These are phyloP conservation scores for Eumaeus atala DNA, from an alignment of 1,140 invertebrate species.

Conservation along the genomic window DNA sequence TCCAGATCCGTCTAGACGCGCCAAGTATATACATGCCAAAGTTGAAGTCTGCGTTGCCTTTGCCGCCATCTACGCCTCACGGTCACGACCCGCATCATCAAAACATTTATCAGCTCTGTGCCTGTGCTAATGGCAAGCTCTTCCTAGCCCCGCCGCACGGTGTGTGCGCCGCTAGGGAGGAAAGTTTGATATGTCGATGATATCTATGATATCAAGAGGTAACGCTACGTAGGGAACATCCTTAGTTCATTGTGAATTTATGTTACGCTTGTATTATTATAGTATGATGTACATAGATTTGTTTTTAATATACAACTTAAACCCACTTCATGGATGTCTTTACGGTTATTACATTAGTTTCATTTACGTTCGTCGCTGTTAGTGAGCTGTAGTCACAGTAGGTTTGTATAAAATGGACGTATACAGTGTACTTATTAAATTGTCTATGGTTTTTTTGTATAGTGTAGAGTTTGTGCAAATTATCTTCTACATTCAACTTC, in stretches of 20 bases:
- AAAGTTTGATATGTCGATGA: slow-evolving; percentile 73
- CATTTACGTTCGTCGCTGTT: too few relatives aligned
- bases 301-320: neutral
- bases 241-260: neutral
- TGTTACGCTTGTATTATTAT: slow-evolving; percentile 5
- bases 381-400: too few relatives aligned
- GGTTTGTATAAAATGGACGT: too few relatives aligned
- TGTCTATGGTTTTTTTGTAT: too few relatives aligned
- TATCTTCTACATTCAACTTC: too few relatives aligned
- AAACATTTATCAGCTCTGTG: slow-evolving; percentile 90
- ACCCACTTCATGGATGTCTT: too few relatives aligned
- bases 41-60: slow-evolving; percentile 78
- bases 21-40: slow-evolving; percentile 83
- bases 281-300: slow-evolving; percentile 9
- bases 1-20: slow-evolving; percentile 76
- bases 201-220: slow-evolving; percentile 25
- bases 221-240: neutral
- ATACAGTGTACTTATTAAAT: too few relatives aligned
- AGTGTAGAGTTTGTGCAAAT: too few relatives aligned
- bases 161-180: slow-evolving; percentile 78
- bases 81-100: slow-evolving; percentile 73
- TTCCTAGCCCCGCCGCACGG: slow-evolving; percentile 90
- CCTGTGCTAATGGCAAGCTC: slow-evolving; percentile 91
- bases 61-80: slow-evolving; percentile 61
- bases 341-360: too few relatives aligned